Evolutionary conservation across 2,797 vertebrate species (phyloP).

Genomic region (Poecilia wingei): DNA sequence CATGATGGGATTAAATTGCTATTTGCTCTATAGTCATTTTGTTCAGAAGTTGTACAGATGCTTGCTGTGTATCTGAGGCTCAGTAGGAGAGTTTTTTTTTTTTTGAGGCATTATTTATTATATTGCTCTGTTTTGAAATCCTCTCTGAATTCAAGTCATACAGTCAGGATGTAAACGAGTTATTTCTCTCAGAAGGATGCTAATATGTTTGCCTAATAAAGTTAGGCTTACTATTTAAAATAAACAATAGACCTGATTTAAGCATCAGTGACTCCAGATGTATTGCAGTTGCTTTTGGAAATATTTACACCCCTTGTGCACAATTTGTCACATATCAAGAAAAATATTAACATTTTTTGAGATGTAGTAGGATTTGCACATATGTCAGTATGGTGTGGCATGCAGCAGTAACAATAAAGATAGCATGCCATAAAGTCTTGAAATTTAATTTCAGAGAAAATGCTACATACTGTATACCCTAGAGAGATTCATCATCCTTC

Average conservation of each 20-base stretch:
- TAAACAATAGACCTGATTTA: background rate
- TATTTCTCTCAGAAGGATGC: background rate
- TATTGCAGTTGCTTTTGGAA: background rate
- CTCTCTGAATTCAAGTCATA: conserved; percentile 23
- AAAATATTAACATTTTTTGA: too few species aligned
- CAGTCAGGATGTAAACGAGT: background rate
- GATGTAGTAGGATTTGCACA: background rate
- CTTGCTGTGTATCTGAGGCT: conserved; percentile 42
- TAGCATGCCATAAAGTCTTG: background rate
- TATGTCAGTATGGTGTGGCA: background rate
- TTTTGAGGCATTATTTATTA: conserved; percentile 35
- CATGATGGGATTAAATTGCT: conserved; percentile 62
- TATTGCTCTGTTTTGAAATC: conserved; percentile 41
- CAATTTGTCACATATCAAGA: background rate
- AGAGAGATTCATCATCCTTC: conserved; percentile 5
- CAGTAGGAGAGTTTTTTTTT: conserved; percentile 4
- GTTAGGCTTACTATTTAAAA: background rate
- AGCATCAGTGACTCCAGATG: background rate
- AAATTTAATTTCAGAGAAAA: background rate
- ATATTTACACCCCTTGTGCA: background rate
- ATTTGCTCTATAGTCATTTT: conserved; percentile 60
- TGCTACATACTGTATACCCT: too few species aligned
- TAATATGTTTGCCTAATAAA: background rate
- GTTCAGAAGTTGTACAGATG: conserved; percentile 34
- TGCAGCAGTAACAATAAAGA: background rate